A percentile compares a stretch with the other conserved stretches of the same genome.
Evolutionary conservation across 64 coral and sea anemone species (phyloP).

Genomic region (Montipora capricornis): DNA sequence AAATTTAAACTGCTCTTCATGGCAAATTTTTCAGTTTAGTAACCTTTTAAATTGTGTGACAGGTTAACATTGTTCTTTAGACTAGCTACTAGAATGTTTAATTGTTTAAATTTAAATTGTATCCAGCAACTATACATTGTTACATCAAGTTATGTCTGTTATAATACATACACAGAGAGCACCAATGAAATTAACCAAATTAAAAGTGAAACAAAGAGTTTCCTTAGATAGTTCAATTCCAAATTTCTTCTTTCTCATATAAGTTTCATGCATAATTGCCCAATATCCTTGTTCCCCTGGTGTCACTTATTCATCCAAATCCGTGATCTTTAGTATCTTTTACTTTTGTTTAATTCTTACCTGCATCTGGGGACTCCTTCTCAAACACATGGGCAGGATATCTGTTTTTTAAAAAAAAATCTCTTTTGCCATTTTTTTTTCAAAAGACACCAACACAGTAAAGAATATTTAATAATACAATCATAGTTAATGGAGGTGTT

Average conservation of each 20-base stretch:
- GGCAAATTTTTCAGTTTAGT: background rate
- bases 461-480: too few relatives aligned
- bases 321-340: conserved; percentile 45
- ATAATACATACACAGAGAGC: conserved; percentile 17
- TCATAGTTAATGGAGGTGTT: too few relatives aligned
- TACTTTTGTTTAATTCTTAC: conserved; percentile 52
- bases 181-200: background rate
- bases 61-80: conserved; percentile 39
- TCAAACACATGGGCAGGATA: conserved; percentile 95
- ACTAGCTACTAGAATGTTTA: background rate
- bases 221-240: background rate
- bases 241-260: background rate
- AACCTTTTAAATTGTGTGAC: conserved; percentile 37
- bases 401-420: conserved; percentile 53
- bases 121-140: background rate
- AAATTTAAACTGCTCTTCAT: background rate
- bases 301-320: conserved; percentile 23
- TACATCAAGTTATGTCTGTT: too few relatives aligned
- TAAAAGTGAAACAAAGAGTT: background rate
- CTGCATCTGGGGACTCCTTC: conserved; percentile 84
- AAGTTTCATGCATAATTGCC: background rate
- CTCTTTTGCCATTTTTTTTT: background rate
- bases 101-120: background rate
- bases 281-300: background rate
- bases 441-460: background rate